Percentiles rank a stretch among this genome's conserved stretches.
These are phyloP conservation scores for Lophotis ruficrista DNA, from an alignment of 2,113 vertebrate species.

Conservation along the genomic window DNA sequence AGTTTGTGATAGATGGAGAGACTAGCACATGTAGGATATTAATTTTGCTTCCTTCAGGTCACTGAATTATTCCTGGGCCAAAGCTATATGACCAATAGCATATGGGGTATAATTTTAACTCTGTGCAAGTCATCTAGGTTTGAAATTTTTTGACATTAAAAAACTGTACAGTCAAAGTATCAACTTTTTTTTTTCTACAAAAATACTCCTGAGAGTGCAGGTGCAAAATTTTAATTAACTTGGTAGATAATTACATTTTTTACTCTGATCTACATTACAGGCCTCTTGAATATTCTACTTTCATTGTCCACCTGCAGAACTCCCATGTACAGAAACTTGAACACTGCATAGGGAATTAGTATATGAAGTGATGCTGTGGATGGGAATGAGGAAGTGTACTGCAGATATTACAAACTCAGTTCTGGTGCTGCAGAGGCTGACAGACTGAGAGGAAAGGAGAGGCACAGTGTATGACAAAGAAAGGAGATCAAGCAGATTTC, in stretches of 20 bases:
- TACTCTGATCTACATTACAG: background rate
- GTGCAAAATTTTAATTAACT: slow-evolving; percentile 56
- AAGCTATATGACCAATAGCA: background rate
- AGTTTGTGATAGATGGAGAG: background rate
- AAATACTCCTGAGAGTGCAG: background rate
- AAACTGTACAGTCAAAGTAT: background rate
- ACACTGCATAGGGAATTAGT: background rate
- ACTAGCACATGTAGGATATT: background rate
- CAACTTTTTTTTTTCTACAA: background rate
- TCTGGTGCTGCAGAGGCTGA: background rate
- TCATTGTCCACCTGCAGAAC: background rate
- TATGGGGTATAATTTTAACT: background rate
- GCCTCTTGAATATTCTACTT: background rate
- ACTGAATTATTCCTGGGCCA: background rate
- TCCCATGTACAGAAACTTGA: background rate
- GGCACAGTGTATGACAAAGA: background rate
- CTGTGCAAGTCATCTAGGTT: background rate
- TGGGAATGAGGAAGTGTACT: background rate
- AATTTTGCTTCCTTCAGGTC: background rate
- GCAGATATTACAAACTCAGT: background rate
- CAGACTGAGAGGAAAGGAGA: background rate
- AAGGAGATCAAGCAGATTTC: background rate
- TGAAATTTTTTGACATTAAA: background rate
- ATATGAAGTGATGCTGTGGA: background rate
- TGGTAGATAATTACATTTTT: background rate